Evolutionary conservation across 2,797 vertebrate genomes (phyloP).

Genomic region (Gymnothorax javanicus): DNA sequence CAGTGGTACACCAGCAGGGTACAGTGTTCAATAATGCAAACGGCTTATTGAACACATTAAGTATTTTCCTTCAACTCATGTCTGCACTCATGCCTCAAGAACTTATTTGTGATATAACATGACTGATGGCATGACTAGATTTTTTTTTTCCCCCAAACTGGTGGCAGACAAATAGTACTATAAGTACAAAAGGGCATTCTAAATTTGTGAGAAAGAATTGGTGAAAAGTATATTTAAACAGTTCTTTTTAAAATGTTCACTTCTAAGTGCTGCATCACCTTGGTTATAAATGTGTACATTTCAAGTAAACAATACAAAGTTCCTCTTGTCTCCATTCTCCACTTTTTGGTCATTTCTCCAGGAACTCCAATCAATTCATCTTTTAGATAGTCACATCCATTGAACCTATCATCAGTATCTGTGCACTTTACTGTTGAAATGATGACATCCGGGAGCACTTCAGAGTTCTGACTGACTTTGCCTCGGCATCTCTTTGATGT

Average conservation of each 20-base stretch:
- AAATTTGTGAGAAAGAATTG: neutral
- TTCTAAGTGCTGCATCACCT: neutral
- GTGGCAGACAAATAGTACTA: neutral
- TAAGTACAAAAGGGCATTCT: neutral
- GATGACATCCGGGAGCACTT: neutral
- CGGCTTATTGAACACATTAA: neutral
- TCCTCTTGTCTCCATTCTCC: neutral
- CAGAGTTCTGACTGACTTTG: neutral
- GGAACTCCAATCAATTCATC: neutral
- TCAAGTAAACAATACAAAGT: neutral
- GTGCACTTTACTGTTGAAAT: neutral
- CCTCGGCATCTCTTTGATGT: neutral
- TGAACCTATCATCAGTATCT: neutral
- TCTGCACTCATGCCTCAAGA: neutral
- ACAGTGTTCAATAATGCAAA: neutral
- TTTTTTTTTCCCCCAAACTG: neutral
- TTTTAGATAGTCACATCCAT: neutral
- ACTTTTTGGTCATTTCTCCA: slow-evolving; percentile 1
- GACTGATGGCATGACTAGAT: neutral
- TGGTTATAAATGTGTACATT: neutral
- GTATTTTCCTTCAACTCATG: neutral
- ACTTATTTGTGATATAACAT: neutral
- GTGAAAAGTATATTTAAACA: neutral
- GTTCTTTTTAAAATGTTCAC: neutral
- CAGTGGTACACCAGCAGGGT: neutral